Evolutionary conservation across 2,797 vertebrate genomes (phyloP).

Genomic region (Anguilla pacifica): DNA sequence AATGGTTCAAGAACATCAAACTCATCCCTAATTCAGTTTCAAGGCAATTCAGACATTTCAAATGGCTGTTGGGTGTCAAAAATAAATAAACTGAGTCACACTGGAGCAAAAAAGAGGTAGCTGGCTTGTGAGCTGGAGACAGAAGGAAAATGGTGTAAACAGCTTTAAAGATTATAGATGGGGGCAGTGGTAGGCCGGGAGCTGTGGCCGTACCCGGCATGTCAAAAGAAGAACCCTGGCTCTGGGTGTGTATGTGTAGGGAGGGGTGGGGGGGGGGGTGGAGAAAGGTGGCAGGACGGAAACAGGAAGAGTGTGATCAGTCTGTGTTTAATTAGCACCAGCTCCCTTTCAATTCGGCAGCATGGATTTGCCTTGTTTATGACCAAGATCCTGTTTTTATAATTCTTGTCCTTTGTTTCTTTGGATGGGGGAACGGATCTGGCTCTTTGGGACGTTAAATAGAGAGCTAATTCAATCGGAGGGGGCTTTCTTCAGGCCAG

Average conservation of each 20-base stretch:
- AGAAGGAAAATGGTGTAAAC: background rate
- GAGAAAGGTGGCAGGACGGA: constrained; percentile 57
- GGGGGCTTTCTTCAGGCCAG: constrained; percentile 79
- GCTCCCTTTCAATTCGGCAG: constrained; percentile 84
- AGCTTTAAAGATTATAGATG: constrained; percentile 16
- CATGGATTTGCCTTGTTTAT: constrained; percentile 89
- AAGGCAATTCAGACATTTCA: background rate
- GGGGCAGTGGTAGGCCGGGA: background rate
- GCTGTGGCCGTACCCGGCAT: background rate
- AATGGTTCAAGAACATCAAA: background rate
- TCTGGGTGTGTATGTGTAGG: background rate
- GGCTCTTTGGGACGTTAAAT: constrained; percentile 87
- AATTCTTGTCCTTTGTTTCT: constrained; percentile 87
- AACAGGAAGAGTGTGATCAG: constrained; percentile 82
- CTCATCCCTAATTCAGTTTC: background rate
- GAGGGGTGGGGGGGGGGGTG: constrained; percentile 11
- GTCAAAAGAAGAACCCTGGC: constrained; percentile 16
- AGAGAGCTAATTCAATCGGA: constrained; percentile 89
- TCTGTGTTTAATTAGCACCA: constrained; percentile 90
- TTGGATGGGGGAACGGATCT: constrained; percentile 84
- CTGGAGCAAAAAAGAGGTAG: background rate
- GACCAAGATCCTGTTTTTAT: constrained; percentile 88
- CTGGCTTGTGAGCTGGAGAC: background rate
- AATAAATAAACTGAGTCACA: background rate
- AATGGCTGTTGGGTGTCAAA: background rate